Evolutionary conservation across 2,113 vertebrate species (phyloP), one percentile per base, ranked within the genome.

Genomic region (Hydropotes inermis): DNA sequence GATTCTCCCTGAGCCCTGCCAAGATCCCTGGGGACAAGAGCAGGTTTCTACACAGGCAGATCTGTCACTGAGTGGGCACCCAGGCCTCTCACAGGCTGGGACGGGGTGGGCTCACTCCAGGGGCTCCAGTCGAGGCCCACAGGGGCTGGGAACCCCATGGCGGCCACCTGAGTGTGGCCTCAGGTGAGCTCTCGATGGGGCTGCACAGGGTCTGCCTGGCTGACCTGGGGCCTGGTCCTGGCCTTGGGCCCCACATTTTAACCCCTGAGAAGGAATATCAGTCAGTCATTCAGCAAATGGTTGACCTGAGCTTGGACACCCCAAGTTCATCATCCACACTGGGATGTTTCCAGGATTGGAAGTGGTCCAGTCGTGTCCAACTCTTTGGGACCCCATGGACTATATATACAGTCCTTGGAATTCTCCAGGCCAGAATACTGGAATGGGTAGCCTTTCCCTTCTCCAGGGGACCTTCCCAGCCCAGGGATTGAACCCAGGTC

Each of bases 321-420:
- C 79, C 76, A 39, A 19, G 70, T 21, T 60, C 43, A 30, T 12
- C 0, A 1, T 30, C 39, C 25, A 36, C 50, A 60, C 15, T 7
- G 27, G 67, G 19, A 15, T 15, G 16, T 92, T 92, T 82, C 79
- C 6, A 14, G 70, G 50, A 58, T 12, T 25, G 5, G 33, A 82
- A 50, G 57, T 39, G 4, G 0, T 9, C 23, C 67, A 70, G n/a
- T 23, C 1, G 0, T 39, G 67, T 23, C n/a, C 0, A 5, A 70
- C n/a, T 36, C 67, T 70, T 70, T 36, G 67, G 9, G 19, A 23
- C n/a, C 67, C 67, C 67, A 1, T 23, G 64, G 19, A 36, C n/a
- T 36, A 70, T 36, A 36, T 36, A 70, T 36, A 36, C 0, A 19
- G 64, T 36, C 17, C n/a, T 70, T 70, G 64, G 17, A 36, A 70